phyloP scores from a whole-genome alignment of 2,113 vertebrate species.

The Trematocara macrostoma region DNA sequence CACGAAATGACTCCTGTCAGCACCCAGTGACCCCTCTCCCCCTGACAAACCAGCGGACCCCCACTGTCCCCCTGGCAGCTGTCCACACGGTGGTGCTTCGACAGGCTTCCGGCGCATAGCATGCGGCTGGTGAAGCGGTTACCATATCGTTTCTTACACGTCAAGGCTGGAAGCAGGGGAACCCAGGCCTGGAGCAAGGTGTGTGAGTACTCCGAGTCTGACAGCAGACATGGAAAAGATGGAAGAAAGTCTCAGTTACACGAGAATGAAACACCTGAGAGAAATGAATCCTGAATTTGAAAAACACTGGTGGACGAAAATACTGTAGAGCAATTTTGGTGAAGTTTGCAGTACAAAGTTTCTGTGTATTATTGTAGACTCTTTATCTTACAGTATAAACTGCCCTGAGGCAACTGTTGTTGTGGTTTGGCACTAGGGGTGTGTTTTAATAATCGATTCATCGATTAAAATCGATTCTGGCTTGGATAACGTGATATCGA shows the following conservation, averaged over 20 bases:
- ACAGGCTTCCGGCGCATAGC: conserved; percentile 85
- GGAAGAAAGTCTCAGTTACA: not conserved
- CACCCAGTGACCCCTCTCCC: conserved; percentile 75
- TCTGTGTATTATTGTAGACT: not conserved
- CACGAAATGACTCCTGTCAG: conserved; percentile 84
- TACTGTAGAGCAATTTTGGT: not conserved
- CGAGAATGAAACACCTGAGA: not conserved
- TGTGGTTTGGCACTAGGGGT: not conserved
- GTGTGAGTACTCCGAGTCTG: conserved; percentile 79
- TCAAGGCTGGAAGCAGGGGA: conserved; percentile 76
- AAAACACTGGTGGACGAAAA: rapidly evolving
- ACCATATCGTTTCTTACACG: conserved; percentile 75
- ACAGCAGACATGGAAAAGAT: not conserved
- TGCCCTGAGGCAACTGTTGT: rapidly evolving
- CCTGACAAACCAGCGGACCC: conserved; percentile 83
- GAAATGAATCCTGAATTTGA: not conserved
- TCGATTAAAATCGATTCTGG: no score
- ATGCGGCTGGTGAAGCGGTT: conserved; percentile 81
- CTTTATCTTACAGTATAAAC: not conserved
- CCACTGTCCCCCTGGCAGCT: conserved; percentile 89
- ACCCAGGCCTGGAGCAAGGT: conserved; percentile 82
- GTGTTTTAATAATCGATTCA: no score
- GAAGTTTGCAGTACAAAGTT: not conserved
- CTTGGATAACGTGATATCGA: no score
- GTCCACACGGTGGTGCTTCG: conserved; percentile 79